Percentiles rank a stretch among this genome's conserved stretches.
Conservation (phyloP, 1,140 invertebrate genomes). For the Drosophila ficusphila region DNA sequence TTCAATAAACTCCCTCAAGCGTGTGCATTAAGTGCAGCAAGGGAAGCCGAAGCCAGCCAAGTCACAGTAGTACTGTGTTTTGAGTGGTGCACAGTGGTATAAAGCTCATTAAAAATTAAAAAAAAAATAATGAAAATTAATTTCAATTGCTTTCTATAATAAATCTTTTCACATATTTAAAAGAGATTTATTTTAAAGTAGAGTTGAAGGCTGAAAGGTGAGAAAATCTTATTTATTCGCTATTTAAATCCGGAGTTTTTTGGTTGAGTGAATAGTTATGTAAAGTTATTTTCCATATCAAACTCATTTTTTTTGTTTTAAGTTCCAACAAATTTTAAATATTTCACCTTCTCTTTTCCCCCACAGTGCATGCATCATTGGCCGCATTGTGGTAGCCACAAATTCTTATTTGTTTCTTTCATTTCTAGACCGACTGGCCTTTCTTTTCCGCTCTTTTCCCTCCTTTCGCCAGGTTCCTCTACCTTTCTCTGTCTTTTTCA, state of each 20-base stretch:
- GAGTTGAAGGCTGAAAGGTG: no score
- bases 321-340: not conserved
- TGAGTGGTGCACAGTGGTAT: not conserved
- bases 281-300: no score
- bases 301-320: not conserved
- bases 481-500: conserved; percentile 17
- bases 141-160: not conserved
- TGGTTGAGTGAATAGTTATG: no score
- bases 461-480: not conserved
- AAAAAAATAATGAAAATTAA: not conserved
- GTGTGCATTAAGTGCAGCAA: conserved; percentile 80
- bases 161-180: not conserved
- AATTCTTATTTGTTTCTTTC: conserved; percentile 65
- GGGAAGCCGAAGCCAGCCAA: conserved; percentile 55
- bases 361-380: conserved; percentile 65
- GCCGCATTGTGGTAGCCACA: conserved; percentile 65
- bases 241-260: no score
- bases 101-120: not conserved
- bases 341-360: not conserved
- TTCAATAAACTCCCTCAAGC: conserved; percentile 83
- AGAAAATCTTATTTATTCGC: no score
- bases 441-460: not conserved
- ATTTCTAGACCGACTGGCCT: conserved; percentile 21
- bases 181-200: no score
- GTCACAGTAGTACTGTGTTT: conserved; percentile 21